Evolutionary conservation across 2,888 invertebrate genomes (phyloP).

Genomic region (Torymus tubicola): DNA sequence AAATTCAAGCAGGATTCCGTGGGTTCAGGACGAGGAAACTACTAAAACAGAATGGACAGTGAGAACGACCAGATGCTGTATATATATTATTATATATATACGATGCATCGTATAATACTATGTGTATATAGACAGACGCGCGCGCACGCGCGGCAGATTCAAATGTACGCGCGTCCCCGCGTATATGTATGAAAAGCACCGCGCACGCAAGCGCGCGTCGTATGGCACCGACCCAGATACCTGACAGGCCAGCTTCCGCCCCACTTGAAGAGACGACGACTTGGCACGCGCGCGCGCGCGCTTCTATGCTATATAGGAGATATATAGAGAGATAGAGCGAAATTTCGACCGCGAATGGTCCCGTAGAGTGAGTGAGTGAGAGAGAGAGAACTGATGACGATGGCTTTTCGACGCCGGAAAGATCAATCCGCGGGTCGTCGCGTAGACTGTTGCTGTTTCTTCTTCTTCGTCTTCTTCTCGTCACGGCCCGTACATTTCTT

Average conservation of each 20-base stretch:
- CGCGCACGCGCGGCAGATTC: too few species aligned
- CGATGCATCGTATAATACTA: background rate
- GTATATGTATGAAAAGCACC: too few species aligned
- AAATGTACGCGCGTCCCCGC: too few species aligned
- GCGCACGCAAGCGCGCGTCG: conserved; percentile 2
- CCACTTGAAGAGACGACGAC: background rate
- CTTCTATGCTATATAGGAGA: background rate
- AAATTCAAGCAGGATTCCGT: conserved; percentile 73
- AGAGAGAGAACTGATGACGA: background rate
- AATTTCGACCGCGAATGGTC: background rate
- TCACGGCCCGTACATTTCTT: too few species aligned
- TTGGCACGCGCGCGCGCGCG: background rate
- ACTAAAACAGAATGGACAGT: conserved; percentile 69
- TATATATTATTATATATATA: too few species aligned
- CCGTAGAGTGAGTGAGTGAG: background rate
- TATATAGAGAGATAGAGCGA: too few species aligned
- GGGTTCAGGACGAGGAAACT: conserved; percentile 72
- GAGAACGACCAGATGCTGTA: conserved; percentile 41
- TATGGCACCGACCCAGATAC: conserved; percentile 29
- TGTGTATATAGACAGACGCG: too few species aligned
- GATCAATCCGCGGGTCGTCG: background rate
- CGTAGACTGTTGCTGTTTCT: background rate
- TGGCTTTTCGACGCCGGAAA: background rate
- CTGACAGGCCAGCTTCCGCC: conserved; percentile 24
- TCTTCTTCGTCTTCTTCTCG: too few species aligned